Conservation (phyloP, 2,797 vertebrate genomes). For the Ctenochaetus hawaiiensis region DNA sequence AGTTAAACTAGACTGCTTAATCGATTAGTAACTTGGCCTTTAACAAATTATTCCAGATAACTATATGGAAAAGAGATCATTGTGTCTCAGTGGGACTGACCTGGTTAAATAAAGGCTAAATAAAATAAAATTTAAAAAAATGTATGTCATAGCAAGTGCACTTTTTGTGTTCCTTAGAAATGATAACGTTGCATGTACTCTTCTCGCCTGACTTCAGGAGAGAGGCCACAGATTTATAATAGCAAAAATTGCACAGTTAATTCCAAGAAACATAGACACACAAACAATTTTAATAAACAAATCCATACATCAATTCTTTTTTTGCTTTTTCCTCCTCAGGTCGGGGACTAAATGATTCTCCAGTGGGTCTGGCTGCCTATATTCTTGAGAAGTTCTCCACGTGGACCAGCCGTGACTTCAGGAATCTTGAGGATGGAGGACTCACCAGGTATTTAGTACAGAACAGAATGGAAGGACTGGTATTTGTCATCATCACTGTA, state of each 20-base stretch:
- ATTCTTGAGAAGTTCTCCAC: conserved; percentile 94
- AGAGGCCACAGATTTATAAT: no score
- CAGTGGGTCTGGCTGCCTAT: conserved; percentile 91
- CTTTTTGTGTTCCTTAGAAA: neutral
- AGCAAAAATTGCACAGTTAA: no score
- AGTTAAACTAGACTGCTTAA: no score
- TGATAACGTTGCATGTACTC: neutral
- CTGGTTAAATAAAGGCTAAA: no score
- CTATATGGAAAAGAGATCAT: no score
- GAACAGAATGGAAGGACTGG: neutral
- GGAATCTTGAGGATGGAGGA: conserved; percentile 88
- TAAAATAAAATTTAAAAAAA: no score
- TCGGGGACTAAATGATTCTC: conserved; percentile 91
- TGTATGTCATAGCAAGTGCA: neutral
- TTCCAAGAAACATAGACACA: no score
- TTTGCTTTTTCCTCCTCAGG: conserved; percentile 73
- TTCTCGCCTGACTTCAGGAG: neutral
- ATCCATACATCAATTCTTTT: neutral
- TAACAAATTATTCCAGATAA: no score
- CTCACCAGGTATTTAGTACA: conserved; percentile 85
- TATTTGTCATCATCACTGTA: neutral
- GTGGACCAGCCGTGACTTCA: conserved; percentile 88
- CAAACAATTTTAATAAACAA: neutral
- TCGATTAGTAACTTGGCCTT: no score
- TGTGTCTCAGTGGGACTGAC: no score